Evolutionary conservation across 2,797 vertebrate species (phyloP).

Genomic region (Staurois parvus): DNA sequence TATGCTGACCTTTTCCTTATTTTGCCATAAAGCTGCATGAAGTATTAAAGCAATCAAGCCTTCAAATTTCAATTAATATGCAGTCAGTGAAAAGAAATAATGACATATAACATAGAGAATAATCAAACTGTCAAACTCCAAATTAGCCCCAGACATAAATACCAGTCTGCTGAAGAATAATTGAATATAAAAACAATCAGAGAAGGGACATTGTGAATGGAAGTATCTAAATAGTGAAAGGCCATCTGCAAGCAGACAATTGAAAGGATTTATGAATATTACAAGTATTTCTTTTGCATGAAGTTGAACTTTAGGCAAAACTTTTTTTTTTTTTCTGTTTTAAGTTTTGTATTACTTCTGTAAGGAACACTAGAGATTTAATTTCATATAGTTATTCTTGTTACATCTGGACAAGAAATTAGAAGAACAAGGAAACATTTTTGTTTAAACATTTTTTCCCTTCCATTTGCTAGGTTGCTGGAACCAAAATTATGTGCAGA

Average conservation of each 20-base stretch:
- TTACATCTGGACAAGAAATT: no score
- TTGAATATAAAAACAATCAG: slow-evolving; percentile 57
- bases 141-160: slow-evolving; percentile 60
- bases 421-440: no score
- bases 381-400: no score
- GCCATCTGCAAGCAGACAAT: slow-evolving; percentile 54
- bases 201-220: slow-evolving; percentile 49
- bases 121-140: slow-evolving; percentile 60
- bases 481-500: no score
- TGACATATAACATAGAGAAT: slow-evolving; percentile 60
- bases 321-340: no score
- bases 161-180: slow-evolving; percentile 53
- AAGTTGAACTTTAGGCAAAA: neutral
- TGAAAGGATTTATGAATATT: slow-evolving; percentile 51
- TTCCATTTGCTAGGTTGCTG: no score
- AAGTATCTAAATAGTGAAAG: slow-evolving; percentile 57
- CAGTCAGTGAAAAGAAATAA: slow-evolving; percentile 62
- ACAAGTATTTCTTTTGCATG: neutral
- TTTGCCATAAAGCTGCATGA: slow-evolving; percentile 49
- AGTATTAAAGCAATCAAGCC: slow-evolving; percentile 49
- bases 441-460: no score
- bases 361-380: no score
- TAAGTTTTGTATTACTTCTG: no score
- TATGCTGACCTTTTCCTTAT: slow-evolving; percentile 50
- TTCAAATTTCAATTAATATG: slow-evolving; percentile 59